phyloP scores from a whole-genome alignment of 2,113 vertebrate species.

The Mus spicilegus region DNA sequence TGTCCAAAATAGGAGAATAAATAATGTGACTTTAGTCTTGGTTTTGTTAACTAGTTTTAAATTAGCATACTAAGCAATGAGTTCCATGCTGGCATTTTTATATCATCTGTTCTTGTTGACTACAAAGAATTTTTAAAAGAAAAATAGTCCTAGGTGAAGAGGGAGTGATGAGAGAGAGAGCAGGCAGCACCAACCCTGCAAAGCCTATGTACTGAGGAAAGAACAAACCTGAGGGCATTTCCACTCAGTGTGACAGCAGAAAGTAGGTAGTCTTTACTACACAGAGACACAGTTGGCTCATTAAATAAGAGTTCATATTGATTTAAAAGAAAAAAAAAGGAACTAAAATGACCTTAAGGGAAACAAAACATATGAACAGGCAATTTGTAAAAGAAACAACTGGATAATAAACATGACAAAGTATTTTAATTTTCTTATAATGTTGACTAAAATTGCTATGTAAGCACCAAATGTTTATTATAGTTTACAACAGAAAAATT shows the following conservation, averaged over 20 bases:
- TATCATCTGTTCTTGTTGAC: background rate
- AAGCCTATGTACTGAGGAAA: slow-evolving; percentile 16
- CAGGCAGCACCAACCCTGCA: background rate
- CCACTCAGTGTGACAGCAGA: slow-evolving; percentile 16
- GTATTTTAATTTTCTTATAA: slow-evolving; percentile 53
- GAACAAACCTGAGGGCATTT: slow-evolving; percentile 27
- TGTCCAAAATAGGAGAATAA: background rate
- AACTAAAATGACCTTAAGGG: background rate
- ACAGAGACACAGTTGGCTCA: slow-evolving; percentile 39
- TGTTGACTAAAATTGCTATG: background rate
- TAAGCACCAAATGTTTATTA: slow-evolving; percentile 12
- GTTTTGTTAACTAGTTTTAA: background rate
- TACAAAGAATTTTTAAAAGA: slow-evolving; percentile 23
- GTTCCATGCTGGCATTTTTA: background rate
- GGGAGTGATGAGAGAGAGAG: too few species aligned
- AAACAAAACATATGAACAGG: slow-evolving; percentile 25
- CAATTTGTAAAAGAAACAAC: slow-evolving; percentile 55
- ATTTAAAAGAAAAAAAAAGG: background rate
- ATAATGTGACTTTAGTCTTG: background rate
- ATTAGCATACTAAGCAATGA: background rate
- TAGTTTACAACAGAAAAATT: slow-evolving; percentile 45
- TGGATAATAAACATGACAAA: slow-evolving; percentile 27
- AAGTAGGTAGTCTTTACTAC: slow-evolving; percentile 57
- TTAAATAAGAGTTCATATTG: slow-evolving; percentile 43
- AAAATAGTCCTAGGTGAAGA: background rate